Base-by-base conservation (phyloP, 1,140 invertebrate genomes). In the Cheumatopsyche charites region DNA sequence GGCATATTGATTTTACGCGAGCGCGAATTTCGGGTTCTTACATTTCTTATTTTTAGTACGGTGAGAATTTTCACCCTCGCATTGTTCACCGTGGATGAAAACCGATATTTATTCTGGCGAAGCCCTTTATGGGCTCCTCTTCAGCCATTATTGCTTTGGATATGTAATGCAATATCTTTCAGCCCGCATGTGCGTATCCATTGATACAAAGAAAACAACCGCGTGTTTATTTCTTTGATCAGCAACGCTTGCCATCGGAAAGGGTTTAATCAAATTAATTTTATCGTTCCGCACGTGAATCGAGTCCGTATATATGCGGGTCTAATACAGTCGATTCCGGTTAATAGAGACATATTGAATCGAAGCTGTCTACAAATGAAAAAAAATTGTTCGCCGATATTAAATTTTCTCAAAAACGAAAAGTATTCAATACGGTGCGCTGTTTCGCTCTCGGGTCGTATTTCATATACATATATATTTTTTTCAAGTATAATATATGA, bases 91-190 rank as follows among this genome's bases (percentile, higher is more conserved):
- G 15, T 13, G 68, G 68, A 61, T 70, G 68, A 72, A 68, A 72
- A 72, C 70, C 70, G 70, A 72, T 72, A 72, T 72, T 72, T 72
- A 72, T 72, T 72, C 70, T 67, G 47, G 3, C 17, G 26, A 63
- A 49, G 67, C 70, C 70, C 62, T 72, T 68, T 72, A 65, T 42
- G 62, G 45, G n/a, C 52, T 3, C 70, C 70, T 52, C 70, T 67
- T 72, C n/a, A 55, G 26, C 62, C 70, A 67, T 72, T 72, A 72
- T 72, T 72, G 70, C 41, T 61, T 36, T 36, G 70, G 70, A 66
- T 72, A 58, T 72, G 62, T 72, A 55, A 71, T 49, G 62, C 42
- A 41, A 66, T 72, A 72, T 72, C 62, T 66, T 63, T 58, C 19
- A 26, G n/a, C 47, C 26, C 62, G 49, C 29, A 66, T 67, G 47